Base-by-base conservation (phyloP, 2,888 invertebrate genomes). In the Drosophila engyochracea region DNA sequence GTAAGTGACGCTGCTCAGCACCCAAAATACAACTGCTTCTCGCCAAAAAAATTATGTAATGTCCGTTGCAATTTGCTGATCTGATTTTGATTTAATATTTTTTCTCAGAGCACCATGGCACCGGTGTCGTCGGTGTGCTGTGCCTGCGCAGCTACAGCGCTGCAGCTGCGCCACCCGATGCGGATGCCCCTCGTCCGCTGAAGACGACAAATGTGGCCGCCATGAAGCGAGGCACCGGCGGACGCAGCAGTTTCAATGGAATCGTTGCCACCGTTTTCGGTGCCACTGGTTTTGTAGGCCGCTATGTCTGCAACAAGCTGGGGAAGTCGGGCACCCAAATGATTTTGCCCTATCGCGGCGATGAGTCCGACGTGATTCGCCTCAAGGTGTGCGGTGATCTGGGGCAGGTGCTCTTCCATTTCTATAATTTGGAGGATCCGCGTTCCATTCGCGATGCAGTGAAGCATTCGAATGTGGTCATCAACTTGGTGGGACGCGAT, bases 191-290 rank as follows among this genome's bases (percentile, higher is more conserved):
- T 28, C 92, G 93, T 37, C 92, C 93, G 3, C 75, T 94, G 30
- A 94, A 93, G 76, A 94, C 93, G 60, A 94, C 94, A 74, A 96
- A 96, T 93, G 91, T 96, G 64, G 95, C 96, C 12, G 94, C 95
- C 0, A 94, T 97, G 91, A 97, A 96, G 92, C 94, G 96, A 78
- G 98, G 98, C 35, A 97, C 97, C 28, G 98, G 98, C 19, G 99
- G 99, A 25, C 96, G 99, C 41, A 97, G 97, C 83, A 99, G 99
- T 91, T 99, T 99, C 93, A 99, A 97, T 94, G 99, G 99, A 0
- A 95, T 97, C 65, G 98, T 99, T 3, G 98, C 98, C n/a, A 99
- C 99, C n/a, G 97, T 99, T 1, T 99, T 99, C 93, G 99, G 99
- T 61, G 96, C 96, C 66, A 96, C 96, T 41, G 99, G 99, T 3